These are phyloP conservation scores for Euzophera pinguis DNA, from an alignment of 2,888 invertebrate genomes.

Conservation along the genomic window DNA sequence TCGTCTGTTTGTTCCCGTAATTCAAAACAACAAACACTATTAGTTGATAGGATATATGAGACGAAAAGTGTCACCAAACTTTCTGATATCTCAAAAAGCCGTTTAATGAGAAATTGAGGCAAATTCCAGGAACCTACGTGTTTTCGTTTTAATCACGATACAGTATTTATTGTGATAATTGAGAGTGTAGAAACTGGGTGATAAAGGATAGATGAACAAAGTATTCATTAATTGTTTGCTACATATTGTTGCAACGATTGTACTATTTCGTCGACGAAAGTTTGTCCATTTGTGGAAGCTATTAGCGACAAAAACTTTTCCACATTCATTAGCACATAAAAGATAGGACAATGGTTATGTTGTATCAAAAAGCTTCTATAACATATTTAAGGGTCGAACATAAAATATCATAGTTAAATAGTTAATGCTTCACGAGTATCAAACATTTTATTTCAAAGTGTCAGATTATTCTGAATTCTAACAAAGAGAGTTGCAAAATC, in stretches of 20 bases:
- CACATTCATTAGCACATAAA: background rate
- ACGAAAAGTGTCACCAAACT: background rate
- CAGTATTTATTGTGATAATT: too few species aligned
- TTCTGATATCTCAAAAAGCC: too few species aligned
- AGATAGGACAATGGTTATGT: background rate
- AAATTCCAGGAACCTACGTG: too few species aligned
- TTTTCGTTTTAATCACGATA: too few species aligned
- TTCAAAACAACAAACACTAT: background rate
- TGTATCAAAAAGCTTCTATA: background rate
- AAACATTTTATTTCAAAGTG: too few species aligned
- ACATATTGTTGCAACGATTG: background rate
- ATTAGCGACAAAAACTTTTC: slow-evolving; percentile 1
- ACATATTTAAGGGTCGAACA: too few species aligned
- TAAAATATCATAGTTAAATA: background rate
- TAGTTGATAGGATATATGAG: background rate
- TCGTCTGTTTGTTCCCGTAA: background rate
- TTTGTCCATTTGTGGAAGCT: slow-evolving; percentile 5
- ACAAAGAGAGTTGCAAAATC: too few species aligned
- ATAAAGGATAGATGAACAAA: background rate
- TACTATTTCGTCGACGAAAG: background rate
- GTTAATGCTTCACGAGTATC: too few species aligned
- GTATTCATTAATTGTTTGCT: background rate
- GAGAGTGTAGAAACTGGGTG: background rate
- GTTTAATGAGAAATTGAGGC: too few species aligned
- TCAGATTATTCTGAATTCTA: too few species aligned